Percentiles rank a stretch among this genome's conserved stretches.
phyloP scores from a whole-genome alignment of 2,797 vertebrate species.

The Tragelaphus oryx region DNA sequence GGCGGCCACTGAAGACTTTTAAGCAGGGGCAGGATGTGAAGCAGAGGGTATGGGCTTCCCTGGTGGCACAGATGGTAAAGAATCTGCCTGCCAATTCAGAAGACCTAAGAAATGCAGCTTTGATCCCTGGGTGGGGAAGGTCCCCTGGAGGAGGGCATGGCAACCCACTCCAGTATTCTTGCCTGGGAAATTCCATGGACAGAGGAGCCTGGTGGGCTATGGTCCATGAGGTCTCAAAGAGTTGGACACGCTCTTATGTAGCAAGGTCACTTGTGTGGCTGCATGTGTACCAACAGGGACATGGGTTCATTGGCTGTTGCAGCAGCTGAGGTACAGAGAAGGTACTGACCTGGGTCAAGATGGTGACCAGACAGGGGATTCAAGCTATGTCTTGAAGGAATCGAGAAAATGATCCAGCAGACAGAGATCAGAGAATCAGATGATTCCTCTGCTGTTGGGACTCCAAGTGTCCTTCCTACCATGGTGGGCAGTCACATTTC shows the following conservation, averaged over 20 bases:
- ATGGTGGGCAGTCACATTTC: not conserved
- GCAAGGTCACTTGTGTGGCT: not conserved
- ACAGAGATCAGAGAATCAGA: not conserved
- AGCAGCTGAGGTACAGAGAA: rapidly evolving
- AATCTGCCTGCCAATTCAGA: not conserved
- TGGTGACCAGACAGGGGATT: not conserved
- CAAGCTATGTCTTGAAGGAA: not conserved
- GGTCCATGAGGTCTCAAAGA: not conserved
- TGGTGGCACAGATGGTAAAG: not conserved
- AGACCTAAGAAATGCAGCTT: not conserved
- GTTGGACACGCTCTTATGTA: not conserved
- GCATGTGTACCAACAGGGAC: not conserved
- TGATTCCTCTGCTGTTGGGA: not conserved
- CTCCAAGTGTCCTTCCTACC: not conserved
- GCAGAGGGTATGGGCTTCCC: not conserved
- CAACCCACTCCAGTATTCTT: not conserved
- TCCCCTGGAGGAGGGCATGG: not conserved
- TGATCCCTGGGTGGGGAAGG: not conserved
- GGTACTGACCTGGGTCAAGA: not conserved
- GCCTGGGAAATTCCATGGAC: not conserved
- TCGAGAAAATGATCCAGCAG: not conserved
- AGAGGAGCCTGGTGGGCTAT: not conserved
- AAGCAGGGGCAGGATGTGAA: not conserved
- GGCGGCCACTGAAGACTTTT: not conserved
- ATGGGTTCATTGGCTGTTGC: too few species aligned